phyloP scores from a whole-genome alignment of 2,888 invertebrate genomes.

The Gnatocerus cornutus region DNA sequence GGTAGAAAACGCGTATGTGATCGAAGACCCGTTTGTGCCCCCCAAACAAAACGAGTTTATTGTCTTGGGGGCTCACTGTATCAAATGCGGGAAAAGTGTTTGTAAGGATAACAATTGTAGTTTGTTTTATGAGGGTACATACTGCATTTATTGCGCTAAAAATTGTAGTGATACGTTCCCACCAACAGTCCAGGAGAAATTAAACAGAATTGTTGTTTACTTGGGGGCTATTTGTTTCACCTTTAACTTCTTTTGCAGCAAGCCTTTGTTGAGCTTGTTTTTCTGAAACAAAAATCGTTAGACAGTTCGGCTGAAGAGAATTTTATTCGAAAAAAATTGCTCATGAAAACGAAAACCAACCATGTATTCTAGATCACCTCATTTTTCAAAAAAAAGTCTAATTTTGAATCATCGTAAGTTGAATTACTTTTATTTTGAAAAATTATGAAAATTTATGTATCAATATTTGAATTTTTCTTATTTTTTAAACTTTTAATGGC shows the following conservation, averaged over 20 bases:
- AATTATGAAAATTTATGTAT: no score
- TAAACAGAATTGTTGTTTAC: constrained; percentile 68
- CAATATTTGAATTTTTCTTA: no score
- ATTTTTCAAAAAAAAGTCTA: no score
- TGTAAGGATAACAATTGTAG: constrained; percentile 86
- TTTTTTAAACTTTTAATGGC: no score
- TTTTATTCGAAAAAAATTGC: no score
- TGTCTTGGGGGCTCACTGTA: constrained; percentile 85
- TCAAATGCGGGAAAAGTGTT: constrained; percentile 78
- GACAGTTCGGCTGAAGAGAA: no score
- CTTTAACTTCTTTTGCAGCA: constrained; percentile 60
- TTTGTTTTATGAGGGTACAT: constrained; percentile 83
- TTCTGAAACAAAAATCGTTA: constrained; percentile 61
- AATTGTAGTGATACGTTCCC: constrained; percentile 78
- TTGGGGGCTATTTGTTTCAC: constrained; percentile 58
- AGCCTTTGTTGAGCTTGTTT: constrained; percentile 60
- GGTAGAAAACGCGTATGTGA: constrained; percentile 83
- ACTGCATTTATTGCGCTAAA: constrained; percentile 82
- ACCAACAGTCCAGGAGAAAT: constrained; percentile 77
- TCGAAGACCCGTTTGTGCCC: constrained; percentile 89
- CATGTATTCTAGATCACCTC: no score
- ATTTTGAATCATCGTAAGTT: no score
- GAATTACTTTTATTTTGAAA: no score
- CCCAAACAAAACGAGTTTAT: constrained; percentile 84
- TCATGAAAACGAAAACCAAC: no score